Base-by-base conservation (phyloP, 2,797 vertebrate species). In the Brotula barbata region DNA sequence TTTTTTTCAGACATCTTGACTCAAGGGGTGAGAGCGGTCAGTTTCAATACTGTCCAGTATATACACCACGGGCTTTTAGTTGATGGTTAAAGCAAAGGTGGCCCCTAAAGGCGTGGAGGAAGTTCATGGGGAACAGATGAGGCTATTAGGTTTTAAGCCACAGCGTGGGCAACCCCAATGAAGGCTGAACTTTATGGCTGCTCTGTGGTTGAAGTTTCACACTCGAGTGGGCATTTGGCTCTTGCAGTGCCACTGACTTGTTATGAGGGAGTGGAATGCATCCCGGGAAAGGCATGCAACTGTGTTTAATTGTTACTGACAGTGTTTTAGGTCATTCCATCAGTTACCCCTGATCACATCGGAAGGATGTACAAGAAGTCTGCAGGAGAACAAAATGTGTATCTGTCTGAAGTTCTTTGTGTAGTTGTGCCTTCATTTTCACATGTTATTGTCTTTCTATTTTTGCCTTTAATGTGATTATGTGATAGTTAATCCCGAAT, bases 301-400 rank as follows among this genome's bases (percentile, higher is more conserved):
- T 64, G 70, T 72, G 70, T 76, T 81, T 82, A 86, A 87, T 87
- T 80, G 77, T 86, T 80, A 88, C 45, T 55, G 72, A 86, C 84
- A 53, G 53, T 28, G 64, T 77, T 37, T 59, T 60, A 14, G 22
- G 19, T 44, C 53, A 25, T 54, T 66, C 52, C 50, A 77, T 71
- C 63, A 76, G 58, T 51, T 58, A 53, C 34, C 50, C 37, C 58
- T 41, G 47, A 68, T 71, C 5, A 23, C 68, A 48, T 44, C 43
- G 17, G 36, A 46, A 56, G 43, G 43, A n/a, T 57, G 45, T 19
- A 39, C 43, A 23, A 62, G 45, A 54, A 36, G 41, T 23, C 11
- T 7, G 9, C 31, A 33, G 31, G 9, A 33, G 31, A 33, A 11
- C 31, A 33, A 37, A 64, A 54, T 23, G 22, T 55, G 2, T 51